These are phyloP conservation scores for Cyclargus thomasi DNA, from an alignment of 1,140 invertebrate genomes.

Conservation along the genomic window DNA sequence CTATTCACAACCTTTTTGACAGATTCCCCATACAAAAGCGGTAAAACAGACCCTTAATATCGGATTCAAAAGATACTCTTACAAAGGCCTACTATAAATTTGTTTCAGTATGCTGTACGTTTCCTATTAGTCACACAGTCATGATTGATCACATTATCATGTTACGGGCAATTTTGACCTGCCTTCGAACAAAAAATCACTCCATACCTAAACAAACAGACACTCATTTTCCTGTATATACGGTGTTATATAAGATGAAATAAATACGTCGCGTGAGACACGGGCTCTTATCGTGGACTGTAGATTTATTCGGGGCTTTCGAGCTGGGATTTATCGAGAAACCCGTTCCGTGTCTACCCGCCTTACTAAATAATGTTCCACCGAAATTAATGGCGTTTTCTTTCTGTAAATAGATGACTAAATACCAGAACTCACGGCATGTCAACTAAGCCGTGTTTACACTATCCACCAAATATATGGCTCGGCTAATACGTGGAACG, in stretches of 20 bases:
- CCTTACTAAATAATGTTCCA: slow-evolving; percentile 67
- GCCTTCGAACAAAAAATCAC: not conserved
- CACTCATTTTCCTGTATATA: not conserved
- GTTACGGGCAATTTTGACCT: no score
- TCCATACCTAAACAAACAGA: not conserved
- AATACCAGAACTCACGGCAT: slow-evolving; percentile 65
- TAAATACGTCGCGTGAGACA: slow-evolving; percentile 71
- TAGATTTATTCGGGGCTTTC: slow-evolving; percentile 67
- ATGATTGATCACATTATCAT: no score
- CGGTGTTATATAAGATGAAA: slow-evolving; percentile 45
- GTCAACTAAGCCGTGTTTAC: slow-evolving; percentile 52
- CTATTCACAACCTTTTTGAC: no score
- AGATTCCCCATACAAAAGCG: no score
- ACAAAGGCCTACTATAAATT: no score
- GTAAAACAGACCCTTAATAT: no score
- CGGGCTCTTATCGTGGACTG: slow-evolving; percentile 69
- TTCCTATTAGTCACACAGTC: no score
- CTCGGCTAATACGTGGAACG: not conserved
- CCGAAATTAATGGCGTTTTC: slow-evolving; percentile 66
- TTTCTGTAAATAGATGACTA: slow-evolving; percentile 73
- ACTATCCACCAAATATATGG: not conserved
- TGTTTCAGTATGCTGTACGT: no score
- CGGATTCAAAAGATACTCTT: no score
- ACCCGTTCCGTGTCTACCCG: slow-evolving; percentile 71
- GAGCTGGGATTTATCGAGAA: slow-evolving; percentile 60